A percentile compares a stretch with the other conserved stretches of the same genome.
These are phyloP conservation scores for Nycticebus coucang DNA, from an alignment of 2,113 vertebrate species.

Conservation along the genomic window DNA sequence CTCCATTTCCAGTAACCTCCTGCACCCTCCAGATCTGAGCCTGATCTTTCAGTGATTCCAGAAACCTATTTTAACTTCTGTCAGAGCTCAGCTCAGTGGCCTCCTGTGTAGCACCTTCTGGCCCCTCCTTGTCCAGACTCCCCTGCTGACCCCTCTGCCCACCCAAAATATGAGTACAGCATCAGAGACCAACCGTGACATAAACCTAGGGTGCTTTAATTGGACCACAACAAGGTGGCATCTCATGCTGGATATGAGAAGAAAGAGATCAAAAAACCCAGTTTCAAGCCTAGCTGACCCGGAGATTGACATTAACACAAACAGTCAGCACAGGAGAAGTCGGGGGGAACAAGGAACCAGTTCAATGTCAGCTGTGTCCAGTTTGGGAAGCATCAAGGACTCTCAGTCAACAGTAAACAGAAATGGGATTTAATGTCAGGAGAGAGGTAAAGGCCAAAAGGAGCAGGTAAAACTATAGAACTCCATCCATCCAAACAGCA, in stretches of 20 bases:
- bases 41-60: not conserved
- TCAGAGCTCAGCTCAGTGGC: not conserved
- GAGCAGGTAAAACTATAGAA: not conserved
- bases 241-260: not conserved
- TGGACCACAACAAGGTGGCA: not conserved
- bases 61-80: not conserved
- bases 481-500: not conserved
- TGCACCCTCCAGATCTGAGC: not conserved
- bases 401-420: not conserved
- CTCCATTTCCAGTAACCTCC: not conserved
- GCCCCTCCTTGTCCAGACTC: not conserved
- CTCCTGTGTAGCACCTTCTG: not conserved
- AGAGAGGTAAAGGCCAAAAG: not conserved
- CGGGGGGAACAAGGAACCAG: not conserved
- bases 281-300: not conserved
- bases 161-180: not conserved
- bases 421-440: not conserved
- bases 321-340: not conserved
- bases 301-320: not conserved
- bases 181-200: not conserved
- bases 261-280: not conserved
- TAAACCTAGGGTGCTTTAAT: not conserved
- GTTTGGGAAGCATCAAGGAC: not conserved
- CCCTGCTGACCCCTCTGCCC: not conserved
- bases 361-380: not conserved